Evolutionary conservation across 23 tunicate species (phyloP), one percentile per base, ranked within the genome.

Genomic region (Clavelina lepadiformis): DNA sequence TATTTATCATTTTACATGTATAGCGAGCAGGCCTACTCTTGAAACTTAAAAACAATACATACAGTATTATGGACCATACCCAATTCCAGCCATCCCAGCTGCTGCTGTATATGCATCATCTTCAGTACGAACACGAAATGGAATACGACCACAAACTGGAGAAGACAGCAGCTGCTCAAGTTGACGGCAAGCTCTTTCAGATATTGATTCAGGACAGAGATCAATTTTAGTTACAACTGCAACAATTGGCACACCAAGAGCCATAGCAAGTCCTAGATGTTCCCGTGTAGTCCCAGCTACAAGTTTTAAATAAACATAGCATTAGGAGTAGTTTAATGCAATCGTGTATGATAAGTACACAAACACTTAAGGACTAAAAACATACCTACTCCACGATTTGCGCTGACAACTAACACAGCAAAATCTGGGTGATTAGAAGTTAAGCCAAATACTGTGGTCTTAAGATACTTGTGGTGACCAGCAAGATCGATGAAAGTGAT

Each of bases 171-270:
- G 71, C 68, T 93, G 58, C 45, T 89, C 91, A 22, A 89, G 67
- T 49, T 81, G 89, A 29, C 78, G 79, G 50, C 89, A 81, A 6
- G 89, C 74, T 35, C 89, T 63, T 0, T 89, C 89, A 21, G 69
- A 71, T 6, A 81, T 71, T 8, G 79, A 51, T 3, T 57, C 28
- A 5, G 89, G 83, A 37, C 89, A 81, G 20, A 80, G 69, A 57
- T 94, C 99, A 22, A 82, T 85, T 69, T 94, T 94, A 0, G 99
- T 94, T 5, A 94, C 95, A 0, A 86, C 99, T 18, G 86, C 91
- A 33, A 94, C 68, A 21, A 81, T 77, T 0, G 99, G 99, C 44
- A 94, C 89, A 34, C 72, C 67, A 18, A 94, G 61, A 34, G 99
- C 99, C 64, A 94, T 49, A 22, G 99, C 99, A 7, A 82, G 68